These are phyloP conservation scores for Scophthalmus maximus DNA, from an alignment of 2,113 vertebrate species.

Conservation along the genomic window DNA sequence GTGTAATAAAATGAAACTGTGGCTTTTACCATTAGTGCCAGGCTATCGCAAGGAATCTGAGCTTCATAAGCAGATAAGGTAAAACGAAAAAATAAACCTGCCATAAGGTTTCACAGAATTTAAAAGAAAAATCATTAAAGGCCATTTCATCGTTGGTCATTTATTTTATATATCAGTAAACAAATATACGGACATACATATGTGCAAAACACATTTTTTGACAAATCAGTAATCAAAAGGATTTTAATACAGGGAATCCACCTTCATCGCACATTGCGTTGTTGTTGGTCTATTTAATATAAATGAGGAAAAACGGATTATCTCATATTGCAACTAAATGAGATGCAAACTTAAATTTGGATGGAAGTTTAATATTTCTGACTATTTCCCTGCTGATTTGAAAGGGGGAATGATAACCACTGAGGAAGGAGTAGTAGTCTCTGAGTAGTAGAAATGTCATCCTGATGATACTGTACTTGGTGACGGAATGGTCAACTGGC, in stretches of 20 bases:
- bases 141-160: not conserved
- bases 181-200: not conserved
- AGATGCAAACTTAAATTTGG: not conserved
- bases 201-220: not conserved
- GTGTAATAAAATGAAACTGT: too few species aligned
- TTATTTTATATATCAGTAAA: slow-evolving; percentile 15
- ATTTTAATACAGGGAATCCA: too few species aligned
- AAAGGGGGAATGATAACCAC: not conserved
- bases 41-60: too few species aligned
- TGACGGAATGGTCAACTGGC: too few species aligned
- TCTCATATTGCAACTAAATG: not conserved
- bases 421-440: not conserved
- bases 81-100: not conserved
- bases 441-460: not conserved
- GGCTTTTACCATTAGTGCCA: too few species aligned
- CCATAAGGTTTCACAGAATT: not conserved
- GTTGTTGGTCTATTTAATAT: not conserved
- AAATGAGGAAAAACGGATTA: not conserved
- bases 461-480: too few species aligned
- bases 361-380: not conserved
- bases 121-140: not conserved
- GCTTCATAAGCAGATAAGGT: not conserved
- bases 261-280: too few species aligned
- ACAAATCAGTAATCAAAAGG: not conserved
- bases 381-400: not conserved